Base-by-base conservation (phyloP, 2,797 vertebrate species). In the Hippopotamyrus pictus region DNA sequence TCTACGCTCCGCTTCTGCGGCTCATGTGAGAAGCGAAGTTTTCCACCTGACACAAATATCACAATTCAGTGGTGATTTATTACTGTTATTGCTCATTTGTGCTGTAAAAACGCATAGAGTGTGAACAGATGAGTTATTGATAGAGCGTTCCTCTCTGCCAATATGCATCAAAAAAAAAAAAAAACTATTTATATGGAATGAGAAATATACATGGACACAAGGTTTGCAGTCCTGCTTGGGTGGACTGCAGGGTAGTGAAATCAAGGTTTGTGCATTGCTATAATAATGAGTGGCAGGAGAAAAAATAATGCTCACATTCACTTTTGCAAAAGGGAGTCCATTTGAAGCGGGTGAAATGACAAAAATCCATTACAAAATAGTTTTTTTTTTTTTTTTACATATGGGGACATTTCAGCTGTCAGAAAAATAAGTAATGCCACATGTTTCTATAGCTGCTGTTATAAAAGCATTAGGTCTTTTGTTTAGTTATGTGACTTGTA, bases 121-220 rank as follows among this genome's bases (percentile, higher is more conserved):
- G 25, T n/a, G 44, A 84, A 19, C 51, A 86, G 29, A 86, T 86
- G 85, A 57, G 53, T 57, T 86, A 37, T 86, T 86, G 85, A 86
- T 54, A 33, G 54, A 54, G 29, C 37, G 0, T 12, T 54, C 25
- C 85, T 9, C 29, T 59, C 29, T 5, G 29, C 29, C 50, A 7
- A 57, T 41, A n/a, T 54, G n/a, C 29, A 17, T 14, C 8, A 11
- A 11, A 83, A 83, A 83, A 84, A 84, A 84, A 85, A 48, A 50
- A 85, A 51, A 85, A 85, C 48, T 48, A 85, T 88, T 12, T 46
- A 41, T 22, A 3, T 22, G 19, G 41, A 88, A 65, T 62, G 3
- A 3, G 50, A 17, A 89, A 83, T 46, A 44, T 4, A 59, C 54
- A 59, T 44, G 33, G 51, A 37, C 33, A 41, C 11, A 25, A 83